Conservation (phyloP, 2,888 invertebrate species). For the Alviniconcha strummeri region DNA sequence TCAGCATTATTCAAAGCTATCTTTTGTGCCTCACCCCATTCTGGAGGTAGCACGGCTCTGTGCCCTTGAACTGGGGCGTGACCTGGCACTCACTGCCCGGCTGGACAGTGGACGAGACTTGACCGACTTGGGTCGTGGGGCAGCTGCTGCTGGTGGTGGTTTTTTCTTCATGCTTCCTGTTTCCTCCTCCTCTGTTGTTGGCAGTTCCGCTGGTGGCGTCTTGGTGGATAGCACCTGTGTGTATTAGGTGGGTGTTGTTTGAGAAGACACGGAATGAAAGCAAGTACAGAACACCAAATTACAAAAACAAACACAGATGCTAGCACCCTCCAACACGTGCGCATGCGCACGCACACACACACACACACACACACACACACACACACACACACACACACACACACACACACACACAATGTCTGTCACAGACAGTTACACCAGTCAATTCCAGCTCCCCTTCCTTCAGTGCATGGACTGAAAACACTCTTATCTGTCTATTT, state of each 20-base stretch:
- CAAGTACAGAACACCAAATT: no score
- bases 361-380: neutral
- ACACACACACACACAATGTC: neutral
- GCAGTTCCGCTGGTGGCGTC: neutral
- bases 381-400: neutral
- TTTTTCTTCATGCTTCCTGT: neutral
- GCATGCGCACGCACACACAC: neutral
- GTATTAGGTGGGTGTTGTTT: no score
- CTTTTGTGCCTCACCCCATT: constrained; percentile 24
- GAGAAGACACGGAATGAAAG: no score
- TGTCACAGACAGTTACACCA: neutral
- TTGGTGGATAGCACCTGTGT: constrained; percentile 12
- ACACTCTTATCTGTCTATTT: no score
- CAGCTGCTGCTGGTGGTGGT: neutral
- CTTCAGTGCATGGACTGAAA: no score
- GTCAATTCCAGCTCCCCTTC: no score
- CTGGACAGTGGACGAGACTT: constrained; percentile 45
- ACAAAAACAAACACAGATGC: no score
- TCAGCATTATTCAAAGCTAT: neutral
- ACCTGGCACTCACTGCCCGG: constrained; percentile 37
- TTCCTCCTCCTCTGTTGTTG: neutral
- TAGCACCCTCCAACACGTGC: no score
- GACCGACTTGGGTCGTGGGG: constrained; percentile 35
- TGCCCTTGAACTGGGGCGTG: constrained; percentile 53
- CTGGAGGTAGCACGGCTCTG: constrained; percentile 35